Evolutionary conservation across 1,140 invertebrate species (phyloP).

Genomic region (Drosophila ficusphila): DNA sequence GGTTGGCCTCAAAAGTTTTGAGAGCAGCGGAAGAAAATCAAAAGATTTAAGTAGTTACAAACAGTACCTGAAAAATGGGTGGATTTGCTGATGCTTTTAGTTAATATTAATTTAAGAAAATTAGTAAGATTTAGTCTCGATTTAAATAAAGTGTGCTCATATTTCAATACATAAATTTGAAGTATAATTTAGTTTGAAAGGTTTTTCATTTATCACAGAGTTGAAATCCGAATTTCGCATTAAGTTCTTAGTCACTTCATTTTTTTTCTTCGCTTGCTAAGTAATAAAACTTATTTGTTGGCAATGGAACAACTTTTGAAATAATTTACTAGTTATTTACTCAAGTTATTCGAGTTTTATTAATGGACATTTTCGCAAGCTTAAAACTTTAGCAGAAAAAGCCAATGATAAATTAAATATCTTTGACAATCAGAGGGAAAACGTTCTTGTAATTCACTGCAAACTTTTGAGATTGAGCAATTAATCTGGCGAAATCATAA

Average conservation of each 20-base stretch:
- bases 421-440: not conserved
- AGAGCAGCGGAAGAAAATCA: not conserved
- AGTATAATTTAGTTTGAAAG: no score
- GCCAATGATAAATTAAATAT: not conserved
- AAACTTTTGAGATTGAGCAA: slow-evolving; percentile 31
- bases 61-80: slow-evolving; percentile 2
- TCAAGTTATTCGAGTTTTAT: not conserved
- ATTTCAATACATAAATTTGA: no score
- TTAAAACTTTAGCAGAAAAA: not conserved
- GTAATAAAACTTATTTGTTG: not conserved
- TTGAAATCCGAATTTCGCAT: no score
- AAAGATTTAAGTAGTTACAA: slow-evolving; percentile 3
- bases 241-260: no score
- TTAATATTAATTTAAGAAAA: no score
- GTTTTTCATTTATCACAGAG: no score
- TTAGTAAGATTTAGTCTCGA: no score
- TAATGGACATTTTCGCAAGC: not conserved
- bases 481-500: slow-evolving; percentile 39
- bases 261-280: no score
- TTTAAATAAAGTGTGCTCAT: no score
- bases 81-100: not conserved
- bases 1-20: slow-evolving; percentile 55
- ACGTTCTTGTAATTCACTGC: not conserved
- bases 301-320: not conserved
- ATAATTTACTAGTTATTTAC: not conserved